These are phyloP conservation scores for Parnassius glacialis DNA, from an alignment of 2,888 invertebrate genomes.

Conservation along the genomic window DNA sequence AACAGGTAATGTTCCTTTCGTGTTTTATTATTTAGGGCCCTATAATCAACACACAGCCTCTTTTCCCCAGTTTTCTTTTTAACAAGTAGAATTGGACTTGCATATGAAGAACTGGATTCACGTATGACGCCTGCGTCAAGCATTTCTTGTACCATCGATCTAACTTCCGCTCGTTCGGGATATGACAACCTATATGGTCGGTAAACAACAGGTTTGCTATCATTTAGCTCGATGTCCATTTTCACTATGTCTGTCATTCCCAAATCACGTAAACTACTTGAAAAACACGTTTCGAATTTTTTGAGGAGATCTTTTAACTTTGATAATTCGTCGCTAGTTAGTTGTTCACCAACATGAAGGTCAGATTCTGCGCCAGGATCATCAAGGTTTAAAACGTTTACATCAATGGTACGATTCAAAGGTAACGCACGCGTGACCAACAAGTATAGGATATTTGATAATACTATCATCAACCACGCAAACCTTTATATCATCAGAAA, in stretches of 20 bases:
- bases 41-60: slow-evolving; percentile 24
- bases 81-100: slow-evolving; percentile 35
- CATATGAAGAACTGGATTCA: slow-evolving; percentile 33
- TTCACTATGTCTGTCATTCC: too few relatives aligned
- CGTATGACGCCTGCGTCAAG: slow-evolving; percentile 27
- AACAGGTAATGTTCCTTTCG: too few relatives aligned
- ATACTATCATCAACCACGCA: too few relatives aligned
- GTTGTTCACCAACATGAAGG: too few relatives aligned
- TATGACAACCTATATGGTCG: slow-evolving; percentile 31
- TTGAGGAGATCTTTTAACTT: slow-evolving; percentile 12
- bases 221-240: slow-evolving; percentile 8
- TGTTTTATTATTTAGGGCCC: too few relatives aligned
- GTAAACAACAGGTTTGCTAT: slow-evolving; percentile 30
- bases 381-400: too few relatives aligned
- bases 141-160: slow-evolving; percentile 32
- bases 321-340: too few relatives aligned
- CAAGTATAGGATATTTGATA: too few relatives aligned
- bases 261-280: slow-evolving; percentile 19
- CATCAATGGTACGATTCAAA: too few relatives aligned
- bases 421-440: too few relatives aligned
- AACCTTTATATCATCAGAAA: too few relatives aligned
- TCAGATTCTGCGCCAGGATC: too few relatives aligned
- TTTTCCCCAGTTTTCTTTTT: slow-evolving; percentile 30
- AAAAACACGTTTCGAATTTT: slow-evolving; percentile 29
- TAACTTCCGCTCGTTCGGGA: slow-evolving; percentile 26